Base-by-base conservation (phyloP, 2,797 vertebrate genomes). In the Brotula barbata region DNA sequence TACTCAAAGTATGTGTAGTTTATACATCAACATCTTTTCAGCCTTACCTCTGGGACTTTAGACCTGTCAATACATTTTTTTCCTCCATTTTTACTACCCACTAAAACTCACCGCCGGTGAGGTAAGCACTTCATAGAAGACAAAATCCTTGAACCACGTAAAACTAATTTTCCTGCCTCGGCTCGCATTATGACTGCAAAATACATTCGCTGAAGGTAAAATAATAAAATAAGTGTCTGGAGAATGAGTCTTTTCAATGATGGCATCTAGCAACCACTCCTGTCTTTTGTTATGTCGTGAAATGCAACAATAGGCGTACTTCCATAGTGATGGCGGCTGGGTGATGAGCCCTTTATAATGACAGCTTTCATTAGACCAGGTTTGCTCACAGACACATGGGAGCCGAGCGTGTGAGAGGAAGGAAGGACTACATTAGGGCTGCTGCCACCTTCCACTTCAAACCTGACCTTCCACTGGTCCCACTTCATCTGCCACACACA, bases 391-490 rank as follows among this genome's bases (percentile, higher is more conserved):
- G 84, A 87, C 81, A 86, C 85, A 89, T 82, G 83, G 71, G 77
- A 77, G 68, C 68, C 60, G 81, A 71, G 78, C 81, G 59, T 77
- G 54, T 77, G 54, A 81, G 56, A 73, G 71, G 67, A 68, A 81
- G 61, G 79, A 77, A 77, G 82, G 70, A 68, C 65, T 76, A 64
- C 81, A 88, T 86, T 83, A 83, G 78, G 73, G 80, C 76, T 52
- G 69, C 73, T 83, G 71, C 80, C 68, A 81, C 72, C 67, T 85
- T 85, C 64, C 72, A 84, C 78, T 87, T 89, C 80, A 87, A 88
- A 85, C 78, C 82, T 88, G 87, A 90, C 87, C 91, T 88, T 90
- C 82, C 69, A 71, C 37, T 65, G 69, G 81, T 73, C 81, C 71
- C 77, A 77, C 77, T 82, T 85, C 72, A 83, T 82, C 74, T 71